Evolutionary conservation across 2,797 vertebrate genomes (phyloP).

Genomic region (Aldrovandia affinis): DNA sequence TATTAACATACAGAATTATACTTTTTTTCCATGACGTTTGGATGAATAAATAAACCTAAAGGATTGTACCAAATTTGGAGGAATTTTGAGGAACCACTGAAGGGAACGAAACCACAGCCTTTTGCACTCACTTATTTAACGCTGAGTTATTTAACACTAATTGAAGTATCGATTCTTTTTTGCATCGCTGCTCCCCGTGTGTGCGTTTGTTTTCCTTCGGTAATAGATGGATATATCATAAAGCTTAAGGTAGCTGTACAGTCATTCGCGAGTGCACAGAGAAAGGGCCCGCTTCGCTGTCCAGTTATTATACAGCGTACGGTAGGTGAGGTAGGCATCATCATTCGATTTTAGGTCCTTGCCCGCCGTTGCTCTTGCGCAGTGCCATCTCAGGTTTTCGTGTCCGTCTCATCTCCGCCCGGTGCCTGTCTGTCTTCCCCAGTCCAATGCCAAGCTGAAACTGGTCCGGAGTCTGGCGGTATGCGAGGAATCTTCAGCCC

Average conservation of each 20-base stretch:
- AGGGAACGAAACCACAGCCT: neutral
- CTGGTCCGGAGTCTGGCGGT: constrained; percentile 96
- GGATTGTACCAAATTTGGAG: no score
- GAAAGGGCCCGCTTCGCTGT: neutral
- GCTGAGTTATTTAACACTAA: neutral
- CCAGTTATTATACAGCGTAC: neutral
- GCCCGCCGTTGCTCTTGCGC: neutral
- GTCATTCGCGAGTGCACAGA: neutral
- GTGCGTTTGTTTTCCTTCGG: neutral
- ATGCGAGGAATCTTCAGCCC: constrained; percentile 92
- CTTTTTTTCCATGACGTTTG: no score
- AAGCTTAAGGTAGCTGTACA: neutral
- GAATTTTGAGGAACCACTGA: neutral
- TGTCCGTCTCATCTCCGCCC: constrained; percentile 32
- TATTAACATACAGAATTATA: no score
- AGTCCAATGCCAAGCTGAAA: constrained; percentile 98
- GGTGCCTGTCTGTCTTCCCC: constrained; percentile 29
- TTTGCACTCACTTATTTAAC: neutral
- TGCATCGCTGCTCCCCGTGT: no score
- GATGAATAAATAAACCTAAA: no score
- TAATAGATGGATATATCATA: neutral
- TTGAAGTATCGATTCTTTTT: neutral
- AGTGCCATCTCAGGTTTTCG: neutral
- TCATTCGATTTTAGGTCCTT: neutral
- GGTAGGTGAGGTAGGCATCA: neutral